Evolutionary conservation across 2,888 invertebrate species (phyloP), one percentile per base, ranked within the genome.

Genomic region (Dasysyrphus albostriatus): DNA sequence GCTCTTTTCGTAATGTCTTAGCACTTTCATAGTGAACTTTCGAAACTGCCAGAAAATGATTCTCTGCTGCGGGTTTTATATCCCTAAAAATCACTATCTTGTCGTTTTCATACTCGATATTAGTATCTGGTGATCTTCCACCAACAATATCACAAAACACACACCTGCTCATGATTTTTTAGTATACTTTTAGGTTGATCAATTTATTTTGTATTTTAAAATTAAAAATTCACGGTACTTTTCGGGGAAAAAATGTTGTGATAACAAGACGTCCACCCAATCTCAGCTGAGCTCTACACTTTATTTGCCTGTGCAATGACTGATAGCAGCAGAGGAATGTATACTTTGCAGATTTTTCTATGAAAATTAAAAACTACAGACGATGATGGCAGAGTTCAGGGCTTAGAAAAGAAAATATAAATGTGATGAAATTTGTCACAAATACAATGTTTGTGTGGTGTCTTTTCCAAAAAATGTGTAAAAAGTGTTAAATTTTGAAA

Each of bases 1-100:
- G 95, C 24, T 94, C 93, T 8, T 93, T 90, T 44, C 93, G 94
- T 42, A 98, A 93, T n/a, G 91, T 91, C 91, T 96, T 97, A 0
- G 95, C 95, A 93, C 96, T 96, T 29, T 94, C 93, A 79, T 97
- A 95, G 91, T 98, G 98, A 54, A 93, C 93, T 90, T 95, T 96
- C 0, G 97, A 95, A 42, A 97, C 94, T 16, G 97, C 95, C 83
- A 98, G 93, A 90, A 95, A 95, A 91, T 98, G 98, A 92, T 95
- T 94, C 14, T 94, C 94, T 0, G 97, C 94, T 0, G 96, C 97
- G 5, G 98, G 98, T 90, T 95, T 95, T 12, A 95, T 97, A 90
- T 98, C 98, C 44, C 95, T 94, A 90, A 98, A 98, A 44, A 97
- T 96, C 9, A 96, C 94, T 49, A 96, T 93, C 58, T 96, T 94